phyloP scores from a whole-genome alignment of 2,797 vertebrate species.

The Gadopsis marmoratus region DNA sequence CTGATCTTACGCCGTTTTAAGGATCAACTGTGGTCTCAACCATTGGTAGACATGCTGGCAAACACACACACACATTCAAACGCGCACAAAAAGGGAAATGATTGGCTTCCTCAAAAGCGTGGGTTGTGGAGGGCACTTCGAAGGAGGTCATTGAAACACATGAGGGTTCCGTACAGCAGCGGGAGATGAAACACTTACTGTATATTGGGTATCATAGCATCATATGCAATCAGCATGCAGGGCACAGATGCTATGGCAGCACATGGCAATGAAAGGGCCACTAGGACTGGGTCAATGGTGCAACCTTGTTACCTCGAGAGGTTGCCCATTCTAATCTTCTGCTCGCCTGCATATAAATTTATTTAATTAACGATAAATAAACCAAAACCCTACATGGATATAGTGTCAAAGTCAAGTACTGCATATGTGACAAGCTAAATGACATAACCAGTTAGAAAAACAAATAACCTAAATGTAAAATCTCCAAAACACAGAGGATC shows the following conservation, averaged over 20 bases:
- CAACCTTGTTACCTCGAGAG: slow-evolving; percentile 53
- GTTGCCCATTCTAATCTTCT: slow-evolving; percentile 26
- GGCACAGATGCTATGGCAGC: slow-evolving; percentile 60
- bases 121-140: slow-evolving; percentile 60
- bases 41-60: slow-evolving; percentile 19
- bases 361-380: slow-evolving; percentile 22
- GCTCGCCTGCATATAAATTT: slow-evolving; percentile 11
- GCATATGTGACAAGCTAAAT: background rate
- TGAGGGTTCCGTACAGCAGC: slow-evolving; percentile 42
- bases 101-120: slow-evolving; percentile 68
- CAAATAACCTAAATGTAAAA: slow-evolving; percentile 6
- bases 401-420: slow-evolving; percentile 25
- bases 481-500: slow-evolving; percentile 2
- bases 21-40: slow-evolving; percentile 59
- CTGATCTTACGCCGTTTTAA: slow-evolving; percentile 56
- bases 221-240: slow-evolving; percentile 69
- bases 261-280: slow-evolving; percentile 57
- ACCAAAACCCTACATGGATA: background rate
- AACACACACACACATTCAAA: slow-evolving; percentile 49
- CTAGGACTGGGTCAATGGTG: slow-evolving; percentile 74
- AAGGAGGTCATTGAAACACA: slow-evolving; percentile 73
- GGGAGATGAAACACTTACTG: slow-evolving; percentile 62
- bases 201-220: slow-evolving; percentile 43
- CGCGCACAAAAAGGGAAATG: slow-evolving; percentile 49
- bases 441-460: slow-evolving; percentile 16